Evolutionary conservation across 2,113 vertebrate genomes (phyloP), one percentile per base, ranked within the genome.

Genomic region (Cyanoramphus novaezelandiae): DNA sequence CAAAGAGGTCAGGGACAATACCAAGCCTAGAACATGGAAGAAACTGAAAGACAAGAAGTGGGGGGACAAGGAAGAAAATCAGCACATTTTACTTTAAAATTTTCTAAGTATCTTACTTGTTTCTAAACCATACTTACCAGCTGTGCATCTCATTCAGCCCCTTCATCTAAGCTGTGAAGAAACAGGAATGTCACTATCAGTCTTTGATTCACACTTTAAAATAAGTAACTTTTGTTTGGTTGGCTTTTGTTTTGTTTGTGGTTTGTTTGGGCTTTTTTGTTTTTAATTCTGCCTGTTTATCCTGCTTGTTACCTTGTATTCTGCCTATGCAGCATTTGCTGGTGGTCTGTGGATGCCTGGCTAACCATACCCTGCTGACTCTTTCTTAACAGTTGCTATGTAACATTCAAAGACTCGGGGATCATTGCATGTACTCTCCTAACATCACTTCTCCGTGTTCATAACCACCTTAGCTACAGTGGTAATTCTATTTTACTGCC

Each of bases 61-160:
- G 17, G 21, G 6, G 8, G 11, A 88, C 14, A 68, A 80, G 37
- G 43, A 74, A 74, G 28, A 69, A 82, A 87, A 88, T 67, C 27
- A 57, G 27, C 13, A 57, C 6, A 27, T 71, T 82, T 83, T 10
- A 64, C 28, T 39, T 91, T 3, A 23, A 57, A 41, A 29, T 37
- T 78, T 71, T 47, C 33, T 52, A 60, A 44, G 49, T 23, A 55
- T 43, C 5, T 82, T 88, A 67, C 9, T 67, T 81, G 28, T 78
- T 93, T 75, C 65, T 81, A 78, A 71, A 49, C 52, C 33, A 25
- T 64, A 75, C 35, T 87, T 70, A 93, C 57, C 29, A 94, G 55
- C 55, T 65, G 18, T 46, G 27, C 25, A 68, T 71, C 39, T 83
- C 49, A 37, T 24, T 64, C 70, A 65, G 60, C 71, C 62, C 46